Conservation (phyloP, 2,888 invertebrate genomes). For the Chrysotoxum bicinctum region DNA sequence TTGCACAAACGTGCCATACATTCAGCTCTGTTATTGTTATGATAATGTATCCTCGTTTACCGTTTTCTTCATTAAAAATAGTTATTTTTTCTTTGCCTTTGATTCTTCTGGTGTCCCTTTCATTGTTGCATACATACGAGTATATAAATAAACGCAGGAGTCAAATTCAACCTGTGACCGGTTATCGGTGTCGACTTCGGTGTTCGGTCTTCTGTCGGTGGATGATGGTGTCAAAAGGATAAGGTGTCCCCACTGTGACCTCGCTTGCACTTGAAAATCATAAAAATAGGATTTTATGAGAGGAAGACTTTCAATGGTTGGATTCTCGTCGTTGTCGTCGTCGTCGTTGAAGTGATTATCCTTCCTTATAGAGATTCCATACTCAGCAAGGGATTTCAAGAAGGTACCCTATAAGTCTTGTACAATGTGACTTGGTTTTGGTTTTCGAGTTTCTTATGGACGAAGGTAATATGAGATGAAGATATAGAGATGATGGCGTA, state of each 20-base stretch:
- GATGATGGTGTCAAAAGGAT: slow-evolving; percentile 30
- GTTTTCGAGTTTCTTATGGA: slow-evolving; percentile 17
- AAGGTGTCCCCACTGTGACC: slow-evolving; percentile 27
- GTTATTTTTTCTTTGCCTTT: not conserved
- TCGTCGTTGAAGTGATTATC: slow-evolving; percentile 29
- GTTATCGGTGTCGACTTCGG: slow-evolving; percentile 16
- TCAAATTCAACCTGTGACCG: slow-evolving; percentile 47
- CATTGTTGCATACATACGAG: not conserved
- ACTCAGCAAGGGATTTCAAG: not conserved
- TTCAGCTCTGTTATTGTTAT: slow-evolving; percentile 36
- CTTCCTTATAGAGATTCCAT: slow-evolving; percentile 18
- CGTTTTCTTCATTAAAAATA: slow-evolving; percentile 16
- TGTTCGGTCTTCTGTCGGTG: not conserved
- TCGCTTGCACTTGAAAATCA: slow-evolving; percentile 43
- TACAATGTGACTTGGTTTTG: not conserved
- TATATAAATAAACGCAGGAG: slow-evolving; percentile 25
- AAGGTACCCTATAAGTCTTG: not conserved
- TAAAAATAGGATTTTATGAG: slow-evolving; percentile 36
- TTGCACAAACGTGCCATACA: slow-evolving; percentile 11
- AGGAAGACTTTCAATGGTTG: slow-evolving; percentile 48
- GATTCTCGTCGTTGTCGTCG: not conserved
- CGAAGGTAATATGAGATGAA: slow-evolving; percentile 52
- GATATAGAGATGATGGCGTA: slow-evolving; percentile 14
- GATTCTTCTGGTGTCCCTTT: not conserved
- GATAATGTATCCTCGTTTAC: slow-evolving; percentile 24